Evolutionary conservation across 2,888 invertebrate genomes (phyloP), one percentile per base, ranked within the genome.

Genomic region (Dynastes tityus): DNA sequence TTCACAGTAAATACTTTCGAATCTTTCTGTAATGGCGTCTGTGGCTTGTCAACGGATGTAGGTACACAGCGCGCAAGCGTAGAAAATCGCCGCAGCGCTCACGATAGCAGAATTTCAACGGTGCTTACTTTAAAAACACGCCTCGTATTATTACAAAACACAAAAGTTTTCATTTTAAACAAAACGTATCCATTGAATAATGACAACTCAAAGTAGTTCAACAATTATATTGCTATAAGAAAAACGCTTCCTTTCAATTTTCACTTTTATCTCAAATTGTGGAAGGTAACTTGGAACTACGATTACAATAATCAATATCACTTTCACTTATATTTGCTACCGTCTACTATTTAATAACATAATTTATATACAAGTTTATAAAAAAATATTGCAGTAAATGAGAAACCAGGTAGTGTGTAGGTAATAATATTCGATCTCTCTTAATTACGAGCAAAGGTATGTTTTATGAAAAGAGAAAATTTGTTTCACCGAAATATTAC

Each of bases 211-310:
- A 37, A 32, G 22, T 22, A 37, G 32, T 37, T 37, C 2, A 37
- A 37, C 5, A 37, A 37, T 37, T 22, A 22, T 37, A 5, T 37
- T 2, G 32, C 32, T 37, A 4, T 37, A 37, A 37, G 32, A 37
- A 37, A 68, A 68, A 68, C 22, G 11, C 49, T 68, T 68, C 67
- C 58, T 73, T 73, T 73, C 73, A 37, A 73, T 73, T 73, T 45
- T 73, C 73, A 53, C 73, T 61, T 73, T 55, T 32, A 61, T 73
- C n/a, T 53, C 45, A 73, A 58, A 53, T 53, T 53, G 6, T 16
- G 16, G 16, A 13, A 53, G 13, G 16, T 13, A n/a, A 53, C 53
- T 53, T n/a, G 13, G 5, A 5, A 53, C 53, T 13, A n/a, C 53
- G 53, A 53, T 53, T 16, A 45, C 22, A 29, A 40, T 53, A 53